Evolutionary conservation across 1,140 invertebrate genomes (phyloP).

Genomic region (Oryctes rhinoceros): DNA sequence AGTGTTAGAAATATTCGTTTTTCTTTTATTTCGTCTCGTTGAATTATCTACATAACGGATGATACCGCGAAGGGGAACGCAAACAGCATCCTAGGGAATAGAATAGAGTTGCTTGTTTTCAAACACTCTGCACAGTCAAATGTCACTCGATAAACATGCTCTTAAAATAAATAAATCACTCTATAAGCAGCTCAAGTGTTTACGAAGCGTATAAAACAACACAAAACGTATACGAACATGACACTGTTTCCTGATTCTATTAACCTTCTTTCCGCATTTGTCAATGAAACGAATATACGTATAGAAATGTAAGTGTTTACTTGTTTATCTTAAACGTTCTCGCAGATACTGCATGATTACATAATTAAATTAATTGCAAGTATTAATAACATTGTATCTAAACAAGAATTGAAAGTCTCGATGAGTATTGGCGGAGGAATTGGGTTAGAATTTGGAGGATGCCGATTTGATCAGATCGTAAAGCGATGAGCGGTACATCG

Average conservation of each 20-base stretch:
- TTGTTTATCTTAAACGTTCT: too few relatives aligned
- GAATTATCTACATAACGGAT: neutral
- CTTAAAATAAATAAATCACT: slow-evolving; percentile 27
- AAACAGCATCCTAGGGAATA: neutral
- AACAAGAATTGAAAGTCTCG: too few relatives aligned
- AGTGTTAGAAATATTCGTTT: neutral
- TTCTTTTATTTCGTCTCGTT: neutral
- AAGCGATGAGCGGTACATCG: too few relatives aligned
- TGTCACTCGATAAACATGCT: slow-evolving; percentile 33
- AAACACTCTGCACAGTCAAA: slow-evolving; percentile 4
- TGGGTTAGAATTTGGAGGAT: too few relatives aligned
- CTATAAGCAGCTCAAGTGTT: slow-evolving; percentile 2
- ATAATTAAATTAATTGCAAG: too few relatives aligned
- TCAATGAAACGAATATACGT: neutral
- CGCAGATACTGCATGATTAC: too few relatives aligned
- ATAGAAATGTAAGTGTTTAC: too few relatives aligned
- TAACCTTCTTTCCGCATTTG: neutral
- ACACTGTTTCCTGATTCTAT: neutral
- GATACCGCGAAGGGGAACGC: neutral
- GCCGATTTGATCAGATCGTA: too few relatives aligned
- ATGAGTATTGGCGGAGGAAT: too few relatives aligned
- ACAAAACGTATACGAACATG: slow-evolving; percentile 1
- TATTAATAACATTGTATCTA: too few relatives aligned
- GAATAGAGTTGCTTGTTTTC: neutral
- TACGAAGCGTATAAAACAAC: neutral